Base-by-base conservation (phyloP, 1,140 invertebrate genomes). In the Helicoverpa armigera region DNA sequence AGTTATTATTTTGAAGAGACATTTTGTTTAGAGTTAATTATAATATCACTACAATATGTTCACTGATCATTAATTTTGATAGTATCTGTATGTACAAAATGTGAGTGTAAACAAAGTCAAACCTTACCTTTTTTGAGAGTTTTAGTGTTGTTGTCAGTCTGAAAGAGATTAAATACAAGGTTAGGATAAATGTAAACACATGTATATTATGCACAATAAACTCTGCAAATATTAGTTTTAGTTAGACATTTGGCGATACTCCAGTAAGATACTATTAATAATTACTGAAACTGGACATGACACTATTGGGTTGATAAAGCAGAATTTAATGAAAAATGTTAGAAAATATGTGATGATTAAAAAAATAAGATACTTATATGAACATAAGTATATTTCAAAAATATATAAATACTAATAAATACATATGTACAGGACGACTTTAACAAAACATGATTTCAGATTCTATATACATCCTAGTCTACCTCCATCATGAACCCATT, bases 401-500 rank as follows among this genome's bases (percentile, higher is more conserved):
- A 56, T 23, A 73, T 65, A 81, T 72, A 70, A 51, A 61, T 50
- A 29, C 18, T 60, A 74, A 75, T 61, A 48, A 75, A 75, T 31
- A 79, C 50, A 51, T 48, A 72, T 56, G 76, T 78, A 77, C 13
- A 50, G 35, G 35, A 43, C 35, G 9, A 43, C 3, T 69, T n/a
- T 51, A 67, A 48, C 10, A 48, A 67, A 10, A 11, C 5, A 18
- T 10, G 9, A n/a, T 69, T 16, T 12, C 16, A n/a, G 16, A 58
- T 48, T 13, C 3, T 50, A 29, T 54, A 13, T 43, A 13, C 12
- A 13, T 84, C 84, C 82, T 91, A 92, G 83, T 95, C 94, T 83
- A 94, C 73, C 81, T 95, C 92, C 94, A 94, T 94, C 82, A 91
- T 83, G 81, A 82, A 88, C 63, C 90, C 92, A 89, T 93, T 94